These are phyloP conservation scores for Geophilus truncorum DNA, from an alignment of 2,888 invertebrate genomes.

Conservation along the genomic window DNA sequence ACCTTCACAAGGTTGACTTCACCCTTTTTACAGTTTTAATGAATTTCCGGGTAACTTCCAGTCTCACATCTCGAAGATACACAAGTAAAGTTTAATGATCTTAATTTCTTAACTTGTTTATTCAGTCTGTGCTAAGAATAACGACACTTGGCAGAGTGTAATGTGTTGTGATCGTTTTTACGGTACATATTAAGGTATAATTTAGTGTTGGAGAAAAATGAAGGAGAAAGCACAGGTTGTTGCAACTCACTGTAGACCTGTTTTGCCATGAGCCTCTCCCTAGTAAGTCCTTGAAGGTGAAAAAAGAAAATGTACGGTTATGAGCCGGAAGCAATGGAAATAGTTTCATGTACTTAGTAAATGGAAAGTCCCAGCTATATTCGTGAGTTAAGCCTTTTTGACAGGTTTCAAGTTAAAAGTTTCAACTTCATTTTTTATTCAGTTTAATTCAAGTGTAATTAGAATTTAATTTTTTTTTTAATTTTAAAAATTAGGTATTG, in stretches of 20 bases:
- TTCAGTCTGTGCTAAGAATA: too few species aligned
- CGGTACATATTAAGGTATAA: neutral
- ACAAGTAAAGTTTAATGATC: neutral
- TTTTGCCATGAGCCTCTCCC: constrained; percentile 22
- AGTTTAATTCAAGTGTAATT: too few species aligned
- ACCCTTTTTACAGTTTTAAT: neutral
- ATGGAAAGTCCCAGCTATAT: neutral
- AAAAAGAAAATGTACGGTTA: constrained; percentile 11
- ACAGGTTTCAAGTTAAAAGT: neutral
- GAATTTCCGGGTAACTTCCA: constrained; percentile 1
- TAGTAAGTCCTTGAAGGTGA: constrained; percentile 25
- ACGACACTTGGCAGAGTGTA: neutral
- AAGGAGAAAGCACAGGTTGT: constrained; percentile 16
- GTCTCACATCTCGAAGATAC: neutral
- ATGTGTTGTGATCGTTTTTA: neutral
- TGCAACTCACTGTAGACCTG: constrained; percentile 9
- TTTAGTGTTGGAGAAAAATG: neutral
- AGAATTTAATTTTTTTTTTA: too few species aligned
- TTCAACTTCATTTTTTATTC: neutral
- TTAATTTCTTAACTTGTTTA: neutral
- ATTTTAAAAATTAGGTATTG: neutral
- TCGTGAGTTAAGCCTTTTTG: neutral
- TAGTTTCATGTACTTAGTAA: constrained; percentile 5
- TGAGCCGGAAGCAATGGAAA: constrained; percentile 2
- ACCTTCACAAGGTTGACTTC: constrained; percentile 21